Conservation (phyloP, 2,888 invertebrate genomes). For the Spodoptera littoralis region DNA sequence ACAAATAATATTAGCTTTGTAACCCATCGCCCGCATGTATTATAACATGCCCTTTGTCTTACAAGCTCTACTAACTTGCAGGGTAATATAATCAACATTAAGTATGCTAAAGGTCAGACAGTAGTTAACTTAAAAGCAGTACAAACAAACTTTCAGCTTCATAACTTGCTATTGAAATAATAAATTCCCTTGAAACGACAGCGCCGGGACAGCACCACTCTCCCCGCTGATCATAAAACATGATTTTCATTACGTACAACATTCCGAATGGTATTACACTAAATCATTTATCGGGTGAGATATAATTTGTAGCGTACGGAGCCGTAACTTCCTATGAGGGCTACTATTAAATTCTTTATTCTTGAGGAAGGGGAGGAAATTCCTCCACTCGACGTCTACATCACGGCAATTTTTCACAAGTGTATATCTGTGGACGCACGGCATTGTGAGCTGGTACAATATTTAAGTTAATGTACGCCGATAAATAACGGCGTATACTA, state of each 20-base stretch:
- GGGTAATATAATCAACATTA: conserved; percentile 21
- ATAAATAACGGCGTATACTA: conserved; percentile 47
- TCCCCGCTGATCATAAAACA: conserved; percentile 24
- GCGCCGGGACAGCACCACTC: too few relatives aligned
- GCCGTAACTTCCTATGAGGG: conserved; percentile 72
- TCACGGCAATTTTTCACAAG: conserved; percentile 79
- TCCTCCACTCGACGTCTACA: conserved; percentile 76
- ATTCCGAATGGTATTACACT: conserved; percentile 34
- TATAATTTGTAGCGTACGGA: conserved; percentile 64
- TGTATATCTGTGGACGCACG: conserved; percentile 54
- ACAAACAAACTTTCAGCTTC: background rate
- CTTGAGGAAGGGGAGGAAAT: conserved; percentile 65
- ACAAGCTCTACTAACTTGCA: conserved; percentile 32
- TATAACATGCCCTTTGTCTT: conserved; percentile 39
- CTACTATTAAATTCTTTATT: conserved; percentile 78
- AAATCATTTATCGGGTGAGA: conserved; percentile 45
- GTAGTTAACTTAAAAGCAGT: too few relatives aligned
- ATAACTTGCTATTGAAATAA: conserved; percentile 5
- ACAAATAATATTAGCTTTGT: conserved; percentile 36
- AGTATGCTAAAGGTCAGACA: too few relatives aligned
- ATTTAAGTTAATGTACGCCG: conserved; percentile 58
- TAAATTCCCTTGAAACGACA: conserved; percentile 6
- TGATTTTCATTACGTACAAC: conserved; percentile 29
- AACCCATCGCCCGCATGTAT: conserved; percentile 15
- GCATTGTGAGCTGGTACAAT: conserved; percentile 59